Evolutionary conservation across 2,888 invertebrate species (phyloP), one percentile per base, ranked within the genome.

Genomic region (Margaritifera margaritifera): DNA sequence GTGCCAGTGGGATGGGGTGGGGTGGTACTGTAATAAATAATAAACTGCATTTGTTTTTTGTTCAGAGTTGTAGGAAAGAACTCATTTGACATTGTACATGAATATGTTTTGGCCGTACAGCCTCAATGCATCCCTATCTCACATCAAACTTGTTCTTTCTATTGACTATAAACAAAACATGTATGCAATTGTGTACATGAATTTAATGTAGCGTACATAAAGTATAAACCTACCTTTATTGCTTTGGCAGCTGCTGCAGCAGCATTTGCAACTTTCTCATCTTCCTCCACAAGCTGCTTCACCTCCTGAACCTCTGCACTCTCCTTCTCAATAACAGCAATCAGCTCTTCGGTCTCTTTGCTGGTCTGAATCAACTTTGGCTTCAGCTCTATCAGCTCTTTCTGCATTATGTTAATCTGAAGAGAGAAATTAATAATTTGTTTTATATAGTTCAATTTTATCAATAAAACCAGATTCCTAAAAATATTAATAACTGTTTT

Each of bases 331-430:
- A 89, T 89, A 58, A 86, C 78, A n/a, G 69, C 75, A n/a, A 89
- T 88, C 25, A 89, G 80, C 65, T 88, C 87, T 52, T 83, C 87
- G 6, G 89, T 89, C 77, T 89, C 89, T 58, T 81, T 73, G 58
- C 86, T 86, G 1, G 88, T 89, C 77, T 88, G 80, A 19, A 89
- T 84, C 73, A 89, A 76, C 75, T 85, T 84, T 1, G 89, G 89
- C 76, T 87, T 84, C 62, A 89, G 76, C 19, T 87, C 88, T 63
- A 86, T 81, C 66, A 89, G 78, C 72, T 89, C 89, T 63, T 80
- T 78, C 78, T 88, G 88, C 87, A 89, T 89, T 63, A 88, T 77
- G 64, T 82, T 86, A 62, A 86, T 82, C 86, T 86, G 63, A 4
- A 69, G 68, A 24, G 22, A 64, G 24, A 42, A 31, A 60, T 15